A percentile compares a stretch with the other conserved stretches of the same genome.
phyloP scores from a whole-genome alignment of 2,797 vertebrate genomes.

The Peromyscus attwateri region DNA sequence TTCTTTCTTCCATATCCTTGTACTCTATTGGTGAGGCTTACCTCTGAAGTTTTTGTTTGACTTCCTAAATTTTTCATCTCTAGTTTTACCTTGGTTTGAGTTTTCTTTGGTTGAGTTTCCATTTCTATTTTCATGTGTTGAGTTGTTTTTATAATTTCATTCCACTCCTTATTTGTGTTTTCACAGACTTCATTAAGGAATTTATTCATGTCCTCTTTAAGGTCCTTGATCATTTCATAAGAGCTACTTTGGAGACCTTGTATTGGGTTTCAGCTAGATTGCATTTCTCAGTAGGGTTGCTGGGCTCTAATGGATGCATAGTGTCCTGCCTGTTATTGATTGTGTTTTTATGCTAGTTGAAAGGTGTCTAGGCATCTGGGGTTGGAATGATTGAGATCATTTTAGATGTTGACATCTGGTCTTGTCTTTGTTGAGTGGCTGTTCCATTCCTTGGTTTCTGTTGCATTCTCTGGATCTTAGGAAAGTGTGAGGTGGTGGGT shows the following conservation, averaged over 20 bases:
- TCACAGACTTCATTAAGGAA: neutral
- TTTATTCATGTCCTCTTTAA: neutral
- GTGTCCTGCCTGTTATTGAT: neutral
- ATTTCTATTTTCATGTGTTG: neutral
- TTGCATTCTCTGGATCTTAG: neutral
- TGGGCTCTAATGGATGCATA: neutral
- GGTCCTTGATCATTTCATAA: neutral
- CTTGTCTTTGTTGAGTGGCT: neutral
- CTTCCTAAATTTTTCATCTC: neutral
- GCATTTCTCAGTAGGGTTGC: neutral
- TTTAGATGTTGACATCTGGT: neutral
- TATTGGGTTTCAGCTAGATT: neutral
- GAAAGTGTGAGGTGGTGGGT: neutral
- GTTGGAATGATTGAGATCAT: neutral
- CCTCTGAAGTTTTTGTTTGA: neutral
- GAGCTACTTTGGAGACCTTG: neutral
- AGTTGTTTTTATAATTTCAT: neutral
- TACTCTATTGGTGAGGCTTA: neutral
- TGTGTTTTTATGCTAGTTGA: neutral
- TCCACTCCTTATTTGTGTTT: neutral
- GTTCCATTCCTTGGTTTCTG: neutral
- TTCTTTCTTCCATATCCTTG: neutral
- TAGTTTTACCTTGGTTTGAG: neutral
- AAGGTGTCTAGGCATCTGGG: neutral
- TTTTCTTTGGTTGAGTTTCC: neutral